These are phyloP conservation scores for Julus scanicus DNA, from an alignment of 2,888 invertebrate genomes.

Conservation along the genomic window DNA sequence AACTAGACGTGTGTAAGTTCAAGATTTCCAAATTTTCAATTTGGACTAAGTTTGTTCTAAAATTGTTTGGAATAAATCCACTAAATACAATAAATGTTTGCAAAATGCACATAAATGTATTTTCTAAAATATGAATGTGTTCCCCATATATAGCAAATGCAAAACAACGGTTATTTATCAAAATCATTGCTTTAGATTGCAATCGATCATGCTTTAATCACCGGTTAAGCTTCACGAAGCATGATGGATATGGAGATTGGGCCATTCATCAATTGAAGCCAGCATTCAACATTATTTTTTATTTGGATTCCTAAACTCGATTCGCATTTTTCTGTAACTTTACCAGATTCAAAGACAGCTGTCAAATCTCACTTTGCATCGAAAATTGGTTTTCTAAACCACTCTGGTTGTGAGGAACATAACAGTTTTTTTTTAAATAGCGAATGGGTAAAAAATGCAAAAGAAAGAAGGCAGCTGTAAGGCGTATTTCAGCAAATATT, in stretches of 20 bases:
- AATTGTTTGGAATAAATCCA: too few species aligned
- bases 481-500: not conserved
- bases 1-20: too few species aligned
- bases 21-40: too few species aligned
- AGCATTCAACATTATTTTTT: not conserved
- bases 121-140: too few species aligned
- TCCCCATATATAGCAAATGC: too few species aligned
- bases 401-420: not conserved
- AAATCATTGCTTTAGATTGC: too few species aligned
- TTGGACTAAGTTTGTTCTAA: too few species aligned
- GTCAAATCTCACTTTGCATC: not conserved
- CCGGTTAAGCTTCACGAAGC: too few species aligned
- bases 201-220: too few species aligned
- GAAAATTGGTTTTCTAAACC: constrained; percentile 5
- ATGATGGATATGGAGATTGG: not conserved
- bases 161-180: too few species aligned
- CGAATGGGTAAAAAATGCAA: not conserved
- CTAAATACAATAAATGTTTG: too few species aligned
- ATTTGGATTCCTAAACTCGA: not conserved
- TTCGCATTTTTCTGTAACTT: not conserved
- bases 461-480: not conserved
- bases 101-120: too few species aligned
- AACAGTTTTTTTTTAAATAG: not conserved
- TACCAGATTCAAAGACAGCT: not conserved
- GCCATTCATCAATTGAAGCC: not conserved